Evolutionary conservation across 23 tunicate genomes (phyloP).

Genomic region (Corella eumyota): DNA sequence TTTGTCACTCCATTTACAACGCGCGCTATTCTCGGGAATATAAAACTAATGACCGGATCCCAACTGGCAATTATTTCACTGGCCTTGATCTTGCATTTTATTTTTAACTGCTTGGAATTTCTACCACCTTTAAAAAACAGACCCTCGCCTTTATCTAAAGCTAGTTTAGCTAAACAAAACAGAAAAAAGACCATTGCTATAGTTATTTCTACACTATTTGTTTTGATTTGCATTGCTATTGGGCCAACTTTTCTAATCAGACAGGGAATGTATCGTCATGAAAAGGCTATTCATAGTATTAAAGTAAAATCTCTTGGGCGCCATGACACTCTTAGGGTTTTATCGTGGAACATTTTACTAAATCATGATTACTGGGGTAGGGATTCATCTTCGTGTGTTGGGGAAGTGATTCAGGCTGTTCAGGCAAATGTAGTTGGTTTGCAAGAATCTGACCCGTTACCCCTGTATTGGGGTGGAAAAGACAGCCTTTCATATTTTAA

Average conservation of each 20-base stretch:
- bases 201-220: background rate
- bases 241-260: background rate
- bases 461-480: slow-evolving; percentile 82
- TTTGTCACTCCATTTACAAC: slow-evolving; percentile 1
- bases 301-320: background rate
- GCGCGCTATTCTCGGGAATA: background rate
- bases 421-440: slow-evolving; percentile 49
- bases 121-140: no score
- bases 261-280: slow-evolving; percentile 3
- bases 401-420: slow-evolving; percentile 4
- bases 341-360: slow-evolving; percentile 75
- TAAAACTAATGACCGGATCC: background rate
- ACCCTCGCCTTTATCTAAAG: no score
- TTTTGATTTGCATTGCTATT: background rate
- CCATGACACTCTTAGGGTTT: slow-evolving; percentile 4
- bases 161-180: no score
- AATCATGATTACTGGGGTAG: slow-evolving; percentile 53
- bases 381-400: slow-evolving; percentile 39
- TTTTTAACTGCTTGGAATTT: no score
- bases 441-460: slow-evolving; percentile 71
- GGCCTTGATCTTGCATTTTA: no score
- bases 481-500: slow-evolving; percentile 46
- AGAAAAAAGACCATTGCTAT: no score
- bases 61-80: no score
- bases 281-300: no score